Conservation (phyloP, 2,113 vertebrate species). For the Actinemys pallida region DNA sequence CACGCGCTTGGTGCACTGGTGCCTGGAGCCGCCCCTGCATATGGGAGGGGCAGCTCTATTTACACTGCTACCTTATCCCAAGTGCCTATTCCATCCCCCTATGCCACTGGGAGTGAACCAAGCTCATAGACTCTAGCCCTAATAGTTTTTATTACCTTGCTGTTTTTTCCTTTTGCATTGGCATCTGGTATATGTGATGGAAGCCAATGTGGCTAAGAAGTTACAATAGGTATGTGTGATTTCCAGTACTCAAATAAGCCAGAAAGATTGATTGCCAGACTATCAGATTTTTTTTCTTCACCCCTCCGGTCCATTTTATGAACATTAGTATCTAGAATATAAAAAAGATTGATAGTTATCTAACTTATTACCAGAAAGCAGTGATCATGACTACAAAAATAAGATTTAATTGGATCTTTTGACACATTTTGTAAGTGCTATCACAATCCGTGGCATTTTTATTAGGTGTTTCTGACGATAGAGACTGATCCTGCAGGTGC, state of each 20-base stretch:
- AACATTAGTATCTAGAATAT: background rate
- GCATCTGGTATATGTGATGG: background rate
- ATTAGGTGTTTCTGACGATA: background rate
- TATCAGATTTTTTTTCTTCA: background rate
- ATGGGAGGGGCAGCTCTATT: background rate
- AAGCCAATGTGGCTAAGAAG: background rate
- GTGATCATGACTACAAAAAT: background rate
- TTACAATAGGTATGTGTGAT: background rate
- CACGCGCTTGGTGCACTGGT: no score
- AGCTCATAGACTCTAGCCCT: rapidly evolving
- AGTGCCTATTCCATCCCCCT: background rate
- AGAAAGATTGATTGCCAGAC: background rate
- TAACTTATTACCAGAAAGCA: background rate
- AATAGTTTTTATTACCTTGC: rapidly evolving
- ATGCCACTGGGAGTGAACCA: background rate
- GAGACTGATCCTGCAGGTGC: background rate
- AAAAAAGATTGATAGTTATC: background rate
- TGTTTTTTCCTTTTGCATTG: rapidly evolving
- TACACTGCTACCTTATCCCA: background rate
- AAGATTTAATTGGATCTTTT: background rate
- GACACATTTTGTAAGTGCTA: background rate
- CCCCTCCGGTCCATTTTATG: background rate
- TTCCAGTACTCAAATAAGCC: background rate
- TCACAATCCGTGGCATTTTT: background rate
- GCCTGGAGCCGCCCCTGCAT: no score